phyloP scores from a whole-genome alignment of 2,888 invertebrate species.

The Augochlorella aurata region DNA sequence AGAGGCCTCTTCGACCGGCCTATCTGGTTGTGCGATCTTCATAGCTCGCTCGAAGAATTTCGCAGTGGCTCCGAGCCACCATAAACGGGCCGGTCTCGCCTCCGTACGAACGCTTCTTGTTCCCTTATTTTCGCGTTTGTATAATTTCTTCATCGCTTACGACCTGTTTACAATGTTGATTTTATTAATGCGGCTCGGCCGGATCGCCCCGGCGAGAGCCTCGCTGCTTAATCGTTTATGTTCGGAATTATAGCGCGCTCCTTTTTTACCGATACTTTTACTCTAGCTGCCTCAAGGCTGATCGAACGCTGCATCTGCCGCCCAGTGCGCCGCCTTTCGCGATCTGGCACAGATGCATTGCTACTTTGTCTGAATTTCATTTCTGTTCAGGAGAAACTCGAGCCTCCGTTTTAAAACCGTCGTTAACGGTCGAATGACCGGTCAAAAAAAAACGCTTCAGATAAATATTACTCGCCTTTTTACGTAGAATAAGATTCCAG shows the following conservation, averaged over 20 bases:
- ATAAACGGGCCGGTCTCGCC: neutral
- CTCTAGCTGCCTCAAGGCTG: slow-evolving; percentile 1
- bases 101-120: neutral
- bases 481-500: too few species aligned
- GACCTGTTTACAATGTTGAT: neutral
- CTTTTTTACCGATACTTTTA: neutral
- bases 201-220: neutral
- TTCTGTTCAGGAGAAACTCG: neutral
- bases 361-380: neutral
- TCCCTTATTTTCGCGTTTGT: neutral
- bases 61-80: neutral
- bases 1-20: neutral
- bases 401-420: too few species aligned
- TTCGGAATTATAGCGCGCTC: neutral
- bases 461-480: too few species aligned
- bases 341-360: neutral
- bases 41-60: slow-evolving; percentile 5
- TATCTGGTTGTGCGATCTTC: neutral
- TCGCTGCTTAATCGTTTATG: neutral
- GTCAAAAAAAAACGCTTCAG: too few species aligned
- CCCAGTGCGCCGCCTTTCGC: neutral
- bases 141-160: slow-evolving; percentile 4
- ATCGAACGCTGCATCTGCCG: neutral
- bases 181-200: slow-evolving; percentile 1
- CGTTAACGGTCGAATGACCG: too few species aligned